Evolutionary conservation across 2,797 vertebrate species (phyloP).

Genomic region (Choloepus didactylus): DNA sequence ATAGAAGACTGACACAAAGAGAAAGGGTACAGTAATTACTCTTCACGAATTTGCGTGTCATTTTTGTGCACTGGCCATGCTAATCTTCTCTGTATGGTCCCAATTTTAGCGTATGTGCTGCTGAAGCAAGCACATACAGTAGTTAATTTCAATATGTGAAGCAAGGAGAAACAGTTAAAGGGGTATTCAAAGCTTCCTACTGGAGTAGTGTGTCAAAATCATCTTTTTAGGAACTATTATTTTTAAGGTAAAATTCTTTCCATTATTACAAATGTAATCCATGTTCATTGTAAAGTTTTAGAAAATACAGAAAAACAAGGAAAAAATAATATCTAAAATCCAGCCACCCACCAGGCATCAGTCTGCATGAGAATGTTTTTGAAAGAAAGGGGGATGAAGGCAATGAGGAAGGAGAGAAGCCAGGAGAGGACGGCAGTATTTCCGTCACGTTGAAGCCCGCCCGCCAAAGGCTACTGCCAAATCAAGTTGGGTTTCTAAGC

Average conservation of each 20-base stretch:
- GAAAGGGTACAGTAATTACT: not conserved
- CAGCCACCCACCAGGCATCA: not conserved
- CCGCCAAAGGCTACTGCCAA: not conserved
- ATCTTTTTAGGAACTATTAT: not conserved
- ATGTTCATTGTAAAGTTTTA: not conserved
- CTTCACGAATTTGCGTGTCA: not conserved
- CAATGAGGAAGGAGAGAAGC: not conserved
- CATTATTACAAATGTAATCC: not conserved
- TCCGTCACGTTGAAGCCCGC: not conserved
- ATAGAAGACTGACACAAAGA: not conserved
- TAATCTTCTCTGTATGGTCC: no score
- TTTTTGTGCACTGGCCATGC: no score
- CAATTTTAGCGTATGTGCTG: no score
- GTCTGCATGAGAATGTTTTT: not conserved
- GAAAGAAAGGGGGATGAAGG: not conserved
- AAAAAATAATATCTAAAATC: not conserved
- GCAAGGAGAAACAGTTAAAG: not conserved
- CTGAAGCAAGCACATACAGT: not conserved
- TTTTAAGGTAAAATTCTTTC: conserved; percentile 12
- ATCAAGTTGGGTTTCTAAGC: not conserved
- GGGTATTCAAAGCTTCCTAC: not conserved
- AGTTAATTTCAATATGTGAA: not conserved
- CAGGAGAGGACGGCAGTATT: not conserved
- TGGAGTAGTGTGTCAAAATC: not conserved
- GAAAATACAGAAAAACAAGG: not conserved